Evolutionary conservation across 1,140 invertebrate species (phyloP), one percentile per base, ranked within the genome.

Genomic region (Brachionus angularis): DNA sequence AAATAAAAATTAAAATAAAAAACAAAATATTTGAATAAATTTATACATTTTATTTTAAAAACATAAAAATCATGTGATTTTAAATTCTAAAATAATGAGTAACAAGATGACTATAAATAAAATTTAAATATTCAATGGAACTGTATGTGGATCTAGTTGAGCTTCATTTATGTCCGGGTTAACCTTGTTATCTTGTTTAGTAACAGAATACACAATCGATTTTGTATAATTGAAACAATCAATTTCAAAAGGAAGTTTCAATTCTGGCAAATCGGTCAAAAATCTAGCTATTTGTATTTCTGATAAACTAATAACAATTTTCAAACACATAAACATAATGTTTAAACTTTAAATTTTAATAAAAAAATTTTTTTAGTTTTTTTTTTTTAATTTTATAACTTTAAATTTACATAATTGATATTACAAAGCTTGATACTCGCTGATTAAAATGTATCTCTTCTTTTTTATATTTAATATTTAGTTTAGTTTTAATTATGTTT

Each of bases 161-260:
- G n/a, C 10, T 3, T 21, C 27, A 23, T 42, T 39, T 12, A 8
- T 55, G 5, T 21, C 21, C 12, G 25, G 18, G 12, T 23, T 36
- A 4, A 36, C 33, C 14, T 33, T 14, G 3, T 58, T 12, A n/a
- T 39, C 10, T n/a, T n/a, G n/a, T 4, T 39, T 23, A 42, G 10
- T 39, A 25, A 39, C 27, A 18, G 53, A 58, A 58, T 58, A 58
- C 12, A 39, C 21, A 3, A 34, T 16, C 21, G 36, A 18, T 58
- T 58, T 58, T 42, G 53, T 58, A 25, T 58, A 34, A 25, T 58
- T 58, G 25, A 58, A 58, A 39, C 36, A 12, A 16, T 58, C 53
- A 8, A 58, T 39, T 21, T 31, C 21, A 39, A 29, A 58, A 4
- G 10, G 36, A 3, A 58, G 10, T 33, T 39, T 39, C n/a, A 58